Evolutionary conservation across 2,113 vertebrate species (phyloP).

Genomic region (Hippocampus abdominalis): DNA sequence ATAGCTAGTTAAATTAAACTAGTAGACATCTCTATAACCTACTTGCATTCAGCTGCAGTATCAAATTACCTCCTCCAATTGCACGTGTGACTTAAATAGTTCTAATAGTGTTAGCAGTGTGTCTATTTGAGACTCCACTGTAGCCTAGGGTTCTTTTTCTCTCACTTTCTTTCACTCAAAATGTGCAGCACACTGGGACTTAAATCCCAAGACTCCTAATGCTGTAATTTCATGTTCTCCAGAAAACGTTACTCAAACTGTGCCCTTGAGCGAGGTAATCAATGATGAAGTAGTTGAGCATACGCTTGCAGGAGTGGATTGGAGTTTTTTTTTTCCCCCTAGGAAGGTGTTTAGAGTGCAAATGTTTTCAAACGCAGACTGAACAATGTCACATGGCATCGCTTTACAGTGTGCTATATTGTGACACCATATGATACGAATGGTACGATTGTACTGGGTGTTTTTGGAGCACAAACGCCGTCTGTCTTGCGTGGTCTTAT

Average conservation of each 20-base stretch:
- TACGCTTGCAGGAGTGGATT: neutral
- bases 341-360: neutral
- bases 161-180: conserved; percentile 44
- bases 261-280: conserved; percentile 25
- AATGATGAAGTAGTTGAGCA: neutral
- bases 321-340: neutral
- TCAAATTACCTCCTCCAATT: neutral
- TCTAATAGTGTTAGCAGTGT: conserved; percentile 11
- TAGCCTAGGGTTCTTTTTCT: conserved; percentile 49
- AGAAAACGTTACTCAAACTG: conserved; percentile 9
- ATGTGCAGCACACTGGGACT: conserved; percentile 43
- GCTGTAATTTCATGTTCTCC: conserved; percentile 52
- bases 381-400: conserved; percentile 31
- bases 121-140: conserved; percentile 51
- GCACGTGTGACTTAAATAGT: conserved; percentile 19
- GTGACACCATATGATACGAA: neutral
- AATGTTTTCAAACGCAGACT: neutral
- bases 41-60: neutral
- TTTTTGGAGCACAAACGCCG: neutral
- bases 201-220: conserved; percentile 50
- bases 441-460: neutral
- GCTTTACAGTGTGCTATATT: neutral
- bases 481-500: neutral
- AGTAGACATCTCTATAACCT: neutral
- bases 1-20: neutral